Conservation (phyloP, 1,140 invertebrate species). For the Procambarus clarkii region DNA sequence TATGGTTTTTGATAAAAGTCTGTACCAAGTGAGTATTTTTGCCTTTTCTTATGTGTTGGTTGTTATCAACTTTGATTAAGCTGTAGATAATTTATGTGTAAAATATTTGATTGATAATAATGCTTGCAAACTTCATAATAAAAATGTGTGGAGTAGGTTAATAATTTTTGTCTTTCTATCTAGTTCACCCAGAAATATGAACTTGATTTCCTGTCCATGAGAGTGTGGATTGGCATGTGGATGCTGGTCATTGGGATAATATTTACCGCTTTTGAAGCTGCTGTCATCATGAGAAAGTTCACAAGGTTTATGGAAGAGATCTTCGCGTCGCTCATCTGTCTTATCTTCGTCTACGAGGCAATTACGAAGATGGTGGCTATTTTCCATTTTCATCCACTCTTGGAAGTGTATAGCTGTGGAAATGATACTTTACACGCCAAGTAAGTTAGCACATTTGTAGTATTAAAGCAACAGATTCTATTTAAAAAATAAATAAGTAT, state of each 20-base stretch:
- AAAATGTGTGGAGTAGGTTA: too few relatives aligned
- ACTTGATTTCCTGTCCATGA: slow-evolving; percentile 90
- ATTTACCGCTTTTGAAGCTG: slow-evolving; percentile 94
- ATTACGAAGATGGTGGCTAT: slow-evolving; percentile 86
- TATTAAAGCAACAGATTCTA: neutral
- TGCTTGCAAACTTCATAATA: too few relatives aligned
- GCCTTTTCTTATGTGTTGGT: neutral
- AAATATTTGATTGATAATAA: too few relatives aligned
- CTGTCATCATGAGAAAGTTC: slow-evolving; percentile 91
- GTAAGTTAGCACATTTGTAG: slow-evolving; percentile 30
- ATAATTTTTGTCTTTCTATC: neutral
- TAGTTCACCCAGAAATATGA: slow-evolving; percentile 85
- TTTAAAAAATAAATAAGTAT: neutral
- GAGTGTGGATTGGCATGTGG: slow-evolving; percentile 95
- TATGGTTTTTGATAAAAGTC: slow-evolving; percentile 93
- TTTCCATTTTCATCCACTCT: slow-evolving; percentile 79
- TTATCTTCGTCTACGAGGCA: slow-evolving; percentile 94
- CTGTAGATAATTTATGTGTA: too few relatives aligned
- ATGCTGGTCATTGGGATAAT: slow-evolving; percentile 88
- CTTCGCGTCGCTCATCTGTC: slow-evolving; percentile 94
- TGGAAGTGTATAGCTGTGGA: slow-evolving; percentile 81
- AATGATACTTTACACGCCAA: slow-evolving; percentile 4
- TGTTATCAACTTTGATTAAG: neutral
- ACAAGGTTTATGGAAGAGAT: slow-evolving; percentile 98
- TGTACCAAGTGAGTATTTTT: slow-evolving; percentile 80